These are phyloP conservation scores for Melieria omissa DNA, from an alignment of 2,888 invertebrate species.

Conservation along the genomic window DNA sequence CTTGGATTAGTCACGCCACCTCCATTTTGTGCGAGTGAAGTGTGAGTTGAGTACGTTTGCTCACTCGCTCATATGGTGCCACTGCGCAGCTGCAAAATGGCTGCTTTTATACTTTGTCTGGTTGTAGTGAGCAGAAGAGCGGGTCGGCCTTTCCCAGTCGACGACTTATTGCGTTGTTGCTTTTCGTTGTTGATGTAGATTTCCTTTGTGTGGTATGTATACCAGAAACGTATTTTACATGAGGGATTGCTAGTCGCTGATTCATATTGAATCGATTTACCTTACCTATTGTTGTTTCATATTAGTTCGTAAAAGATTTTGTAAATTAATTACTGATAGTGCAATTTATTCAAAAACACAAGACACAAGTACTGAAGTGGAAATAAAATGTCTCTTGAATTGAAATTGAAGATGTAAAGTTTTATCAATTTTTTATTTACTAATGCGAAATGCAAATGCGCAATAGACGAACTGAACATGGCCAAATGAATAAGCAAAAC, in stretches of 20 bases:
- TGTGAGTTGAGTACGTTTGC: not conserved
- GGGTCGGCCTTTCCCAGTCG: not conserved
- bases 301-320: too few species aligned
- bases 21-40: too few species aligned
- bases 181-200: constrained; percentile 39
- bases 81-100: not conserved
- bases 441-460: constrained; percentile 15
- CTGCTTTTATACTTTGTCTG: too few species aligned
- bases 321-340: not conserved
- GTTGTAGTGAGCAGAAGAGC: too few species aligned
- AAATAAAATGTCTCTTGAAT: too few species aligned
- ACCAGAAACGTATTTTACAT: constrained; percentile 36
- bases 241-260: constrained; percentile 15
- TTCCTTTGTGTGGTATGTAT: constrained; percentile 35
- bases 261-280: constrained; percentile 59
- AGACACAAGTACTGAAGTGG: too few species aligned
- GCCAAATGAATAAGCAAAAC: too few species aligned
- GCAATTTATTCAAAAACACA: not conserved
- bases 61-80: not conserved
- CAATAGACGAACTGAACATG: constrained; percentile 6
- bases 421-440: constrained; percentile 6
- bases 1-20: too few species aligned
- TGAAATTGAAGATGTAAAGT: not conserved
- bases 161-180: constrained; percentile 32
- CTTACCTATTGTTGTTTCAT: too few species aligned